Evolutionary conservation across 2,797 vertebrate species (phyloP), one percentile per base, ranked within the genome.

Genomic region (Amphiprion clarkii): DNA sequence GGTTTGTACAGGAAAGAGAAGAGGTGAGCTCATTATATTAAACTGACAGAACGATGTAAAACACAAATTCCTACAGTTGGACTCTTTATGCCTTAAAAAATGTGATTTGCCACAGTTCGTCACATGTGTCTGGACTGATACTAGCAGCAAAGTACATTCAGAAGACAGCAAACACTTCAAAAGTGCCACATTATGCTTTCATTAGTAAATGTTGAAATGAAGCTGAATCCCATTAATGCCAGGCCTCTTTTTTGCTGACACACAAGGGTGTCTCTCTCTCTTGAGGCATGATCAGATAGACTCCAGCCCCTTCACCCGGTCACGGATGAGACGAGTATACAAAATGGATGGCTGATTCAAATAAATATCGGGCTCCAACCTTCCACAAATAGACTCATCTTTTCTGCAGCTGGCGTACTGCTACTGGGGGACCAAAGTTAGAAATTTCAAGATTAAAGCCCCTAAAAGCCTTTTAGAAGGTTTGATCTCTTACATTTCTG

Each of bases 351-450:
- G 53, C 72, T 67, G 44, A 62, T 65, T 71, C 21, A 76, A 81
- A 79, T 81, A 78, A 85, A 82, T 44, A 69, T 56, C 46, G 64
- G 16, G 25, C 48, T 70, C 75, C 60, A 60, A 42, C n/a, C 27
- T 51, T 65, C 31, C 68, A 66, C 27, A 61, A 42, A 33, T 19
- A 42, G 42, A 67, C 33, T 63, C 68, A 51, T 72, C 56, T 74
- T 82, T 67, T 73, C 65, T 46, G 74, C 74, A 73, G 78, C 78
- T 73, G 74, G 83, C 49, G 54, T 51, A 11, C 12, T 3, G 14
- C 62, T 56, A 25, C 21, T 36, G 57, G 67, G 16, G 29, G 42
- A 60, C 16, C 31, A 13, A 46, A 52, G 1, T 48, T n/a, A 48
- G 2, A n/a, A 2, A 55, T 73, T 66, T 69, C 5, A 21, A 51